phyloP scores from a whole-genome alignment of 2,888 invertebrate species.

The Nemotelus pantherinus region DNA sequence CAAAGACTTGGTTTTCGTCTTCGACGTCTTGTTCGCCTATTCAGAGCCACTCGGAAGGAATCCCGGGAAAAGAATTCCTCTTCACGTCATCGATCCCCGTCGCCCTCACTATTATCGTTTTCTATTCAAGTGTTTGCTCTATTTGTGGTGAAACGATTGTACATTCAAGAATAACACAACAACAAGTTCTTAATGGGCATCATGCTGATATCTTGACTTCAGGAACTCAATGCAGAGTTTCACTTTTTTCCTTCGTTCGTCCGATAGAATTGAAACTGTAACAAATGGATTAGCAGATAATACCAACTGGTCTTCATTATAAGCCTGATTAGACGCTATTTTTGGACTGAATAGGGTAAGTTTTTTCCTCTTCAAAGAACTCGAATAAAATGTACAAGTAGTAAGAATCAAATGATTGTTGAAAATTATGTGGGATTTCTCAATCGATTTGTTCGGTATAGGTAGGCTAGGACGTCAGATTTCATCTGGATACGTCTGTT shows the following conservation, averaged over 20 bases:
- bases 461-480: background rate
- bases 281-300: slow-evolving; percentile 46
- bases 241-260: background rate
- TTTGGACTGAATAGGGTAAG: slow-evolving; percentile 43
- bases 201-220: slow-evolving; percentile 46
- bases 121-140: slow-evolving; percentile 40
- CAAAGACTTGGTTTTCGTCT: no score
- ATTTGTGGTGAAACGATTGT: slow-evolving; percentile 18
- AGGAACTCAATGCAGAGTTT: slow-evolving; percentile 31
- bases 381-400: no score
- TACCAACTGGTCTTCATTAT: slow-evolving; percentile 42
- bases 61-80: slow-evolving; percentile 7
- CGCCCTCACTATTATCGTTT: background rate
- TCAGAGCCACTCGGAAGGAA: slow-evolving; percentile 11
- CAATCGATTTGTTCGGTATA: slow-evolving; percentile 5
- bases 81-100: background rate
- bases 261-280: slow-evolving; percentile 33
- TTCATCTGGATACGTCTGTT: background rate
- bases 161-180: slow-evolving; percentile 14
- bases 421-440: background rate
- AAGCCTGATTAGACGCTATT: slow-evolving; percentile 44
- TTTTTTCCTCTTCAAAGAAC: background rate
- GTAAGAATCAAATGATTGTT: background rate
- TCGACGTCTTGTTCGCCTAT: background rate
- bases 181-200: slow-evolving; percentile 44